Base-by-base conservation (phyloP, 2,888 invertebrate genomes). In the Drosophila limbata region DNA sequence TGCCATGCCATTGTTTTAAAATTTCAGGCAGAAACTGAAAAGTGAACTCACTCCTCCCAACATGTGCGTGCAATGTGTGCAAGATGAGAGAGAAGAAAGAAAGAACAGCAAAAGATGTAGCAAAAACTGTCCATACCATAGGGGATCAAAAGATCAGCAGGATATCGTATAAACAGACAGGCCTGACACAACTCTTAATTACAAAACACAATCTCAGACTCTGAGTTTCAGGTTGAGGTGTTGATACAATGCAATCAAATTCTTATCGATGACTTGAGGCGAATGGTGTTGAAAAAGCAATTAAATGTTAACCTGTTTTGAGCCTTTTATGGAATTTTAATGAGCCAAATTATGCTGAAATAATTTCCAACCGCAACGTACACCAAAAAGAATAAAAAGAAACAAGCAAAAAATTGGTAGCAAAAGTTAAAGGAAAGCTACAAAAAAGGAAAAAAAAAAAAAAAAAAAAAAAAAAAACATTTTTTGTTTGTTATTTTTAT, bases 41-140 rank as follows among this genome's bases (percentile, higher is more conserved):
- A 13, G 48, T 28, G 15, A 48, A 40, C 25, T 21, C 39, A 28
- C 25, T 31, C 28, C 19, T 40, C 1, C 21, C 70, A 84, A 86
- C 86, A 85, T 86, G 84, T 85, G 85, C 73, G 52, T 67, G 73
- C 85, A 84, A 84, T 79, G 73, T 85, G 85, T 74, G 79, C 60
- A 53, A 47, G 45, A 19, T 33, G 51, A 42, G 8, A 33, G 2
- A 10, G 2, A 42, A 8, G n/a, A 28, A 17, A 37, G 28, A 11
- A 9, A 42, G 45, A 9, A n/a, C 33, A 19, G 19, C 11, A 11
- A 42, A 19, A 21, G 9, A n/a, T 44, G 39, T 40, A 11, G 9
- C 8, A 28, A 4, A 28, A 39, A 33, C 15, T 48, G 35, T 28
- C 31, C 6, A 17, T 11, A 33, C 40, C 61, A 62, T 59, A 70